A percentile compares a stretch with the other conserved stretches of the same genome.
These are phyloP conservation scores for Xenopus petersii DNA, from an alignment of 2,797 vertebrate genomes.

Conservation along the genomic window DNA sequence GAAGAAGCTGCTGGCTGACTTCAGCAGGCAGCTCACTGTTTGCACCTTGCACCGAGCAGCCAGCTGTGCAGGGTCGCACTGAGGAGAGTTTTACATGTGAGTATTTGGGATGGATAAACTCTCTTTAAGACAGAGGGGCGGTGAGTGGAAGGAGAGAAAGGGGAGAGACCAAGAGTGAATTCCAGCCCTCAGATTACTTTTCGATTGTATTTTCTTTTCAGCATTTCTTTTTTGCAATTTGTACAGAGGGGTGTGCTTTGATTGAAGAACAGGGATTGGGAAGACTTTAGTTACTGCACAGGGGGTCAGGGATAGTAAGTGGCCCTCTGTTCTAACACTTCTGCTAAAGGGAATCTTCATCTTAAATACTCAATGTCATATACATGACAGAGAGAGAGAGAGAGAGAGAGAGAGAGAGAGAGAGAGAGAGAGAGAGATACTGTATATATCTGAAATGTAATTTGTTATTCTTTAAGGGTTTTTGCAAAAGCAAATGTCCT, in stretches of 20 bases:
- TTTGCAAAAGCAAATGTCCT: too few relatives aligned
- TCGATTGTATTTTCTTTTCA: constrained; percentile 64
- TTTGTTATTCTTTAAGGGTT: too few relatives aligned
- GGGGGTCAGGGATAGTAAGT: too few relatives aligned
- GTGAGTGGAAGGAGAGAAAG: constrained; percentile 58
- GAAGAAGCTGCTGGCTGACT: constrained; percentile 19
- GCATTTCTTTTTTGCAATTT: constrained; percentile 30
- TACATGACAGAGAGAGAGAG: too few relatives aligned
- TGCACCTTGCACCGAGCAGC: constrained; percentile 41
- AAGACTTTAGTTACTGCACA: too few relatives aligned
- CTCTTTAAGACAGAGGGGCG: constrained; percentile 53
- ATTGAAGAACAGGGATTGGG: neutral
- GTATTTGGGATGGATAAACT: constrained; percentile 51
- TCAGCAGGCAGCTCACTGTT: constrained; percentile 5
- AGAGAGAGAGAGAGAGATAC: too few relatives aligned
- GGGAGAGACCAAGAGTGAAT: constrained; percentile 44
- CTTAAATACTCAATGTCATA: too few relatives aligned
- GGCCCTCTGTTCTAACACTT: too few relatives aligned
- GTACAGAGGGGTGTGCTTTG: constrained; percentile 12
- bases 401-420: too few relatives aligned
- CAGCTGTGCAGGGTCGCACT: constrained; percentile 21
- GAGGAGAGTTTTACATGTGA: constrained; percentile 41
- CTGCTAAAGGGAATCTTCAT: too few relatives aligned
- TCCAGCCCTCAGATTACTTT: constrained; percentile 69
- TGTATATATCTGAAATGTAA: too few relatives aligned